These are phyloP conservation scores for Pheucticus melanocephalus DNA, from an alignment of 2,113 vertebrate species.

Conservation along the genomic window DNA sequence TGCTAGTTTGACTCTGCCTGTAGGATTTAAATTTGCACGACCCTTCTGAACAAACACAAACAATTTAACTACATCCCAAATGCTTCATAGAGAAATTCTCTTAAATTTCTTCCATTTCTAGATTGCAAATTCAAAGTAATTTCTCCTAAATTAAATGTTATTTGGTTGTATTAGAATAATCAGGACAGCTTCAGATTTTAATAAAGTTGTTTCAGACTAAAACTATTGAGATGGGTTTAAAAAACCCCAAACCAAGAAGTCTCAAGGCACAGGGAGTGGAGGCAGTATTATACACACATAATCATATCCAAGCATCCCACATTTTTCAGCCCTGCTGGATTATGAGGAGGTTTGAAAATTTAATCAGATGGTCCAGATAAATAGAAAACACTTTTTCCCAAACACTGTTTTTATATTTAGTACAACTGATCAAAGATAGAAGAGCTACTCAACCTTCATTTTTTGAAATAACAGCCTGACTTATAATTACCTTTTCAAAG, in stretches of 20 bases:
- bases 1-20: constrained; percentile 73
- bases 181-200: constrained; percentile 66
- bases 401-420: not conserved
- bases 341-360: not conserved
- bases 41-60: constrained; percentile 68
- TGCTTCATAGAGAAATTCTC: constrained; percentile 61
- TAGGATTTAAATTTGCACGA: constrained; percentile 77
- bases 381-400: not conserved
- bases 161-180: constrained; percentile 71
- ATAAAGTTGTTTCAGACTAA: constrained; percentile 63
- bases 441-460: not conserved
- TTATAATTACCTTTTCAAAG: not conserved
- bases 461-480: not conserved
- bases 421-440: not conserved
- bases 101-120: constrained; percentile 70
- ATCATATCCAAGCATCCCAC: not conserved
- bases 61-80: constrained; percentile 74
- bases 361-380: not conserved
- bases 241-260: not conserved
- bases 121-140: constrained; percentile 59
- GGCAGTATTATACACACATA: not conserved
- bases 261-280: not conserved
- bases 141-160: constrained; percentile 74
- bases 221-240: not conserved
- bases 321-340: not conserved